Percentiles rank a stretch among this genome's conserved stretches.
Conservation (phyloP, 1,140 invertebrate genomes). For the Drosophila sulfurigaster region DNA sequence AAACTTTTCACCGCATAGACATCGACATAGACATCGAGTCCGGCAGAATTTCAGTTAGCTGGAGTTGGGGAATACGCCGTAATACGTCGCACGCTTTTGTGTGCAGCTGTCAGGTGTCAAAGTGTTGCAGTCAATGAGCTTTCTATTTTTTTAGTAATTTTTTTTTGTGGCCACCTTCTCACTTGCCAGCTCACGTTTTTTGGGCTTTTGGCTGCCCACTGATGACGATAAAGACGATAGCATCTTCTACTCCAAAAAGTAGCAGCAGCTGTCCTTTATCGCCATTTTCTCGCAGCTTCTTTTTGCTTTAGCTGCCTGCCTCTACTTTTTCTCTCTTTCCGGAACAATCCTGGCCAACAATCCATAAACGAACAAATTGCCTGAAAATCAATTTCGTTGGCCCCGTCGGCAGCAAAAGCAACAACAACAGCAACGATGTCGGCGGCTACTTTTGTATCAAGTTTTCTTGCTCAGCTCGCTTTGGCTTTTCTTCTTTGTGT, state of each 20-base stretch:
- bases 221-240: conserved; percentile 59
- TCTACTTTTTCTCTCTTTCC: conserved; percentile 3
- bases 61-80: conserved; percentile 30
- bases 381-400: conserved; percentile 71
- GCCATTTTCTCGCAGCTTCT: conserved; percentile 40
- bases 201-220: conserved; percentile 53
- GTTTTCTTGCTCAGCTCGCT: conserved; percentile 30
- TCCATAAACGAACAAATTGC: conserved; percentile 72
- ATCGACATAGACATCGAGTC: conserved; percentile 9
- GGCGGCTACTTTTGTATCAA: conserved; percentile 57
- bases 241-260: conserved; percentile 43
- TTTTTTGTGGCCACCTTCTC: conserved; percentile 20
- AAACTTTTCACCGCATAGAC: conserved; percentile 44
- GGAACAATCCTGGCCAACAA: conserved; percentile 42
- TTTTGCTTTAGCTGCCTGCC: neutral
- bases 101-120: conserved; percentile 70
- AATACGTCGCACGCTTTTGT: conserved; percentile 65
- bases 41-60: conserved; percentile 19
- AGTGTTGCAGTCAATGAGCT: conserved; percentile 70
- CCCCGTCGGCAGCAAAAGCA: conserved; percentile 11
- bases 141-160: conserved; percentile 14
- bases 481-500: conserved; percentile 52
- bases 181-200: conserved; percentile 41
- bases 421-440: no score
- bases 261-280: conserved; percentile 67